phyloP scores from a whole-genome alignment of 2,888 invertebrate species.

The Merodon equestris region DNA sequence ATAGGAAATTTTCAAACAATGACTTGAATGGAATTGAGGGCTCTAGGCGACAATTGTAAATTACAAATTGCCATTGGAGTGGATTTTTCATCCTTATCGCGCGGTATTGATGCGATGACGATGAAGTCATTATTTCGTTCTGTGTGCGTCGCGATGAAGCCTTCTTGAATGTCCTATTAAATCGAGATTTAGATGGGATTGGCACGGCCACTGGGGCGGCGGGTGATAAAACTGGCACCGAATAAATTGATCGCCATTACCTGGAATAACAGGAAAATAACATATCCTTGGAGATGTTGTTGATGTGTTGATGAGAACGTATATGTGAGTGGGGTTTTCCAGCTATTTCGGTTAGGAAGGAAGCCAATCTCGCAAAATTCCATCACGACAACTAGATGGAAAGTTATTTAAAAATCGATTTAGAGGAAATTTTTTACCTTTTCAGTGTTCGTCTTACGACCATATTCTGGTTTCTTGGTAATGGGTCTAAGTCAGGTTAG shows the following conservation, averaged over 20 bases:
- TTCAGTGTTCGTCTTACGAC: not conserved
- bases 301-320: not conserved
- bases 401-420: conserved; percentile 56
- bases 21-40: conserved; percentile 38
- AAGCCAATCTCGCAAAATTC: conserved; percentile 35
- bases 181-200: conserved; percentile 15
- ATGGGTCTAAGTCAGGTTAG: conserved; percentile 26
- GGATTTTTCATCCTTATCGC: conserved; percentile 61
- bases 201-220: conserved; percentile 16
- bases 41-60: conserved; percentile 67
- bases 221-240: conserved; percentile 55
- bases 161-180: conserved; percentile 20
- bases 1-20: conserved; percentile 46
- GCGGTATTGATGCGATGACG: not conserved
- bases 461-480: conserved; percentile 7
- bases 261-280: conserved; percentile 52
- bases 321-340: not conserved
- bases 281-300: conserved; percentile 42
- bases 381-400: conserved; percentile 48
- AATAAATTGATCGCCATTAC: conserved; percentile 62
- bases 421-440: conserved; percentile 13
- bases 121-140: conserved; percentile 55
- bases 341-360: not conserved
- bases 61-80: conserved; percentile 66
- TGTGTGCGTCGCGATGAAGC: not conserved